Base-by-base conservation (phyloP, 2,888 invertebrate genomes). In the Sympetrum striolatum region DNA sequence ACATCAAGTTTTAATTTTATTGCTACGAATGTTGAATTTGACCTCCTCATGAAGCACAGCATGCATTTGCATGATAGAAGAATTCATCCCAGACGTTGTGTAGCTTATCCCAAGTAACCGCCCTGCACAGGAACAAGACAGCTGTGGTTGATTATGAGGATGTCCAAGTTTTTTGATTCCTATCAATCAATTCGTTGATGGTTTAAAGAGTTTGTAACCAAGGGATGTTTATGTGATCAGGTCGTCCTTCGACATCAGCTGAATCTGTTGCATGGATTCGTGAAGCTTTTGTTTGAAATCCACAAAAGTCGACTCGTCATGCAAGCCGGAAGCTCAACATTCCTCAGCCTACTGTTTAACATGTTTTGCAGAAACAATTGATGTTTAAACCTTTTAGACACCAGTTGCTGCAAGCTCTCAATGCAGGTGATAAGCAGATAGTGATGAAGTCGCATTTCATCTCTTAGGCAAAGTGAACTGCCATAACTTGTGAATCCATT, bases 181-280 rank as follows among this genome's bases (percentile, higher is more conserved):
- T n/a, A n/a, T n/a, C n/a, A n/a, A n/a, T 79, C n/a, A n/a, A 79
- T 79, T 79, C n/a, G 79, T 79, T 6, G 79, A 79, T n/a, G 79
- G 79, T 79, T 79, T n/a, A 79, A 79, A 12, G n/a, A 79, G 79
- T 79, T 79, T 79, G 79, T 3, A 79, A 79, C 79, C n/a, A 6
- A 79, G 79, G 79, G 79, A 22, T 79, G 10, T 79, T 79, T 79
- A 79, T 79, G 79, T 79, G 79, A 79, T 79, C 79, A 22, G 79
- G 79, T 15, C 79, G 79, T 79, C 79, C 79, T 79, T 79, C 79
- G 79, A 79, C 79, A 73, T 73, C 73, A 73, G 73, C 73, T 73
- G 73, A 73, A 73, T n/a, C 10, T 73, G 73, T 73, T 73, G 73
- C 73, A n/a, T n/a, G 73, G 73, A 73, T 73, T 73, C n/a, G 22